These are phyloP conservation scores for Corythaeola cristata DNA, from an alignment of 2,113 vertebrate species.

Conservation along the genomic window DNA sequence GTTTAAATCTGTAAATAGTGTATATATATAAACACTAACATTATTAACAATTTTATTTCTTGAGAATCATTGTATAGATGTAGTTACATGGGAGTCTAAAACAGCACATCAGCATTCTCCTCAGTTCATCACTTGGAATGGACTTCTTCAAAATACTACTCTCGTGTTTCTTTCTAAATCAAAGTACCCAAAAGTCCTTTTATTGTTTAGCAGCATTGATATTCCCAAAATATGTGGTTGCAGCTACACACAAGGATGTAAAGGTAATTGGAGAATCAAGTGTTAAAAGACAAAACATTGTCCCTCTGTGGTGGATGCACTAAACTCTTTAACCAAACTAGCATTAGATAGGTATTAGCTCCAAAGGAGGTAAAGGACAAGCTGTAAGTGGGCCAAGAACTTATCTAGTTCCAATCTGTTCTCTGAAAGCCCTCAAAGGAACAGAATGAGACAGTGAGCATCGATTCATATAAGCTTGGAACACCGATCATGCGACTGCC, in stretches of 20 bases:
- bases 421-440: background rate
- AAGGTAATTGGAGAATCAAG: background rate
- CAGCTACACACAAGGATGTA: background rate
- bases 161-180: background rate
- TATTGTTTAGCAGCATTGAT: background rate
- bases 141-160: background rate
- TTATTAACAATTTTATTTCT: background rate
- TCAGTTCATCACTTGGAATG: background rate
- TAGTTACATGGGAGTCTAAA: background rate
- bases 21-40: background rate
- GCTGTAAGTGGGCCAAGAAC: fast-evolving
- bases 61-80: background rate
- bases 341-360: fast-evolving
- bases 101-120: background rate
- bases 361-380: background rate
- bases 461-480: background rate
- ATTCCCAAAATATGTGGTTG: background rate
- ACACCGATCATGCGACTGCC: fast-evolving
- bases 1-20: background rate
- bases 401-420: background rate
- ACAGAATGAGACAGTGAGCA: background rate
- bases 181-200: background rate
- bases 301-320: fast-evolving
- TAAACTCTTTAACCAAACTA: background rate
- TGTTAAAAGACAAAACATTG: background rate